Evolutionary conservation across 1,140 invertebrate species (phyloP), one percentile per base, ranked within the genome.

Genomic region (Aphaenogaster floridana): DNA sequence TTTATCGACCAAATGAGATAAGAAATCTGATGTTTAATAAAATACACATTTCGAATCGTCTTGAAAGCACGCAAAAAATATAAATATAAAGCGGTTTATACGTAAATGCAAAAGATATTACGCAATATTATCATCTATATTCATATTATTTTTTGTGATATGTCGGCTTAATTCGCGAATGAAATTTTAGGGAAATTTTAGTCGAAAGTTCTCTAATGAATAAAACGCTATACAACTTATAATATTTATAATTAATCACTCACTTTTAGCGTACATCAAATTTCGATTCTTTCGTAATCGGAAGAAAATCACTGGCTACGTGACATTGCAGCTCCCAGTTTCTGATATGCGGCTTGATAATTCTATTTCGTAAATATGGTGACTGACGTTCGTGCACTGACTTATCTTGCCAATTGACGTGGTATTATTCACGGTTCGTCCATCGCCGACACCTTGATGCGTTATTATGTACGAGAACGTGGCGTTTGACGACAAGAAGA

Each of bases 1-100:
- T 69, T 66, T 54, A 42, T 68, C 61, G 4, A 39, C 9, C 2
- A 54, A 69, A 69, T 50, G 6, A 80, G 34, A 69, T 69, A 69
- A 80, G 45, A 80, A 52, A 54, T 13, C 4, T 52, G 57, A 21
- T 80, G 13, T 2, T 39, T 52, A 39, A 1, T 66, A 21, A 21
- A 28, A 15, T 11, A 28, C 8, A 34, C 5, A 77, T 17, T 63
- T 52, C 11, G 8, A 34, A 61, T 36, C 2, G 8, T n/a, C 17
- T 15, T 39, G 3, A 69, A 68, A 54, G 3, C 11, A 39, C 13
- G 6, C 13, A 54, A 3, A 39, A 34, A 69, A 39, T 1, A 28
- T 54, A 39, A 42, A 5, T 69, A 34, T 52, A 39, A 39, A 63
- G 28, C 5, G 48, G 9, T 45, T 74, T 57, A 66, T 52, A 13